Base-by-base conservation (phyloP, 2,797 vertebrate genomes). In the Moxostoma hubbsi region DNA sequence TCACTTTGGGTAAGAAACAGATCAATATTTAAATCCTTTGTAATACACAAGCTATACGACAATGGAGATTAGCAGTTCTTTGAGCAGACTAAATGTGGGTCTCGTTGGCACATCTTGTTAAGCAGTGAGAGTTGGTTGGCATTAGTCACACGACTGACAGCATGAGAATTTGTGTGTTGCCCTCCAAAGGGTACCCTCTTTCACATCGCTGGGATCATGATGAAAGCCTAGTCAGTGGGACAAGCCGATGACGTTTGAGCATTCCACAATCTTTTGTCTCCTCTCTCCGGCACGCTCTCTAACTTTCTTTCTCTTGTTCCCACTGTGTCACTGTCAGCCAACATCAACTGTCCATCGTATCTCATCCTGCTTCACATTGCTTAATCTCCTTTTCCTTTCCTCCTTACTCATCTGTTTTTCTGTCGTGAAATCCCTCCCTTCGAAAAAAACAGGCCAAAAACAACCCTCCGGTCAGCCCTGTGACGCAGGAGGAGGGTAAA, bases 381-480 rank as follows among this genome's bases (percentile, higher is more conserved):
- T 68, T 73, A 24, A 82, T 77, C 81, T 85, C 75, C 68, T 77
- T 71, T 79, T 78, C 79, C 71, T 80, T 50, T 81, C 79, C 72
- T 61, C 68, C 76, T 72, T 51, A 16, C 86, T 87, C 87, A 88
- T 88, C 83, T 74, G 87, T 90, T 91, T 93, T 92, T 92, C 90
- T 89, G 90, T 88, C 86, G 81, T 89, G 88, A 90, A 83, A 82
- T 85, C 89, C 90, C 91, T 92, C 90, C 85, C 45, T 16, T 24
- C 55, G 81, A 89, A 91, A 89, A 89, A 92, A 93, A 87, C 93
- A 93, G 67, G 81, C 6, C 12, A 92, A 93, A 87, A 93, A 93
- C 71, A 79, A 8, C 13, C 54, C 75, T 64, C 10, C 81, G 81
- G 85, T 88, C 83, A 85, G 82, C 87, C 85, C 89, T 87, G 87